Conservation (phyloP, 2,888 invertebrate species). For the Lochmaea crataegi region DNA sequence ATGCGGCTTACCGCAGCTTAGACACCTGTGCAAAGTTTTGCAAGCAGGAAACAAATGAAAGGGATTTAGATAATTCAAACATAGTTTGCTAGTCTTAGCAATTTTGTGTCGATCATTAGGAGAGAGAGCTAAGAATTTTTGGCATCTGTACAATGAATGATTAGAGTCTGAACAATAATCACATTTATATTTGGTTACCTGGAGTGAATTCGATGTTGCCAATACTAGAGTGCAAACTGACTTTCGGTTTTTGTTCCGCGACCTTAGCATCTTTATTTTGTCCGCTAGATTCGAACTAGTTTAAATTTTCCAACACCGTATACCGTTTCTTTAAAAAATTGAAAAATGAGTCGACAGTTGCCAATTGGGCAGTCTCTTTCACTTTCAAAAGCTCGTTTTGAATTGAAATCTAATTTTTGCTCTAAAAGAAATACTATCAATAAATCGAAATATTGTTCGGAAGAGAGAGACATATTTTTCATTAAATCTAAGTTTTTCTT, state of each 20-base stretch:
- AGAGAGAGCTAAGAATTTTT: slow-evolving; percentile 3
- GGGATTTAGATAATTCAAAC: background rate
- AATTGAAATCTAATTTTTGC: slow-evolving; percentile 15
- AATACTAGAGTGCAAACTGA: background rate
- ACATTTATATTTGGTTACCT: background rate
- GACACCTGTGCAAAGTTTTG: too few species aligned
- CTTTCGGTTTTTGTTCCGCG: background rate
- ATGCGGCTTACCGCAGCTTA: too few species aligned
- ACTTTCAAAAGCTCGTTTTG: slow-evolving; percentile 14
- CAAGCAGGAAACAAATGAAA: too few species aligned
- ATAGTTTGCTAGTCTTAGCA: background rate
- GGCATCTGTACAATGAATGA: background rate
- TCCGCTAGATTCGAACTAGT: background rate
- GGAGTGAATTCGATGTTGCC: background rate
- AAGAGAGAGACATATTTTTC: background rate
- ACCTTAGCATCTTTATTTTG: background rate
- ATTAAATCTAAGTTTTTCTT: slow-evolving; percentile 8
- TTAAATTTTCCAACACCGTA: slow-evolving; percentile 4
- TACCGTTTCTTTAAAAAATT: slow-evolving; percentile 8
- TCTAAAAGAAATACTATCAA: slow-evolving; percentile 5
- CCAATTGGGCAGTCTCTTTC: background rate
- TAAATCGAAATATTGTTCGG: slow-evolving; percentile 5
- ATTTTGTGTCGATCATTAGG: background rate
- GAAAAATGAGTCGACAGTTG: background rate
- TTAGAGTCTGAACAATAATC: background rate